Evolutionary conservation across 2,888 invertebrate genomes (phyloP).

Genomic region (Nomada ferruginata): DNA sequence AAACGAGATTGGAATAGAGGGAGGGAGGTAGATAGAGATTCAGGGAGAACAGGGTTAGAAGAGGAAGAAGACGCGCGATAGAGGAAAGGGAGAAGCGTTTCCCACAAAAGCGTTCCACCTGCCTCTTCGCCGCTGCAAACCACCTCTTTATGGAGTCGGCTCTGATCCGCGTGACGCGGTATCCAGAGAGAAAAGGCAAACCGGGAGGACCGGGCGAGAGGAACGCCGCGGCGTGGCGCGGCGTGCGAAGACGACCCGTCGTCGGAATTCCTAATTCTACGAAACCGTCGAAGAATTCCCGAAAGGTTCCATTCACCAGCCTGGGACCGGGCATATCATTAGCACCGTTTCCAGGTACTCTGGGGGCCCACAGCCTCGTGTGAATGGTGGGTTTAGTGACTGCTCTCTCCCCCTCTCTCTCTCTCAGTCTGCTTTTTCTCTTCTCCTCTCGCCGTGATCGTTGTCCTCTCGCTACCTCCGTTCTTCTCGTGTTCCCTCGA

Average conservation of each 20-base stretch:
- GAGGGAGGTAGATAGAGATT: constrained; percentile 10
- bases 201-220: background rate
- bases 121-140: constrained; percentile 65
- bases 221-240: background rate
- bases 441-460: constrained; percentile 17
- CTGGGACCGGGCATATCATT: constrained; percentile 82
- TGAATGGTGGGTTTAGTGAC: constrained; percentile 80
- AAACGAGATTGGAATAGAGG: constrained; percentile 22
- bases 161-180: constrained; percentile 56
- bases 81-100: constrained; percentile 58
- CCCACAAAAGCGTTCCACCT: constrained; percentile 71
- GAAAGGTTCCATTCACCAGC: constrained; percentile 82
- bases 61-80: constrained; percentile 36
- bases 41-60: background rate
- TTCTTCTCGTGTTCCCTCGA: constrained; percentile 4
- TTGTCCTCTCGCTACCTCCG: constrained; percentile 31
- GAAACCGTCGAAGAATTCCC: constrained; percentile 84
- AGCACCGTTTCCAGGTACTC: constrained; percentile 82
- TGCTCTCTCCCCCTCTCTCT: constrained; percentile 36
- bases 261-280: constrained; percentile 84
- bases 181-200: constrained; percentile 46
- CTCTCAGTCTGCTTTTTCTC: background rate
- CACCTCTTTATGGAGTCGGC: constrained; percentile 71
- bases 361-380: constrained; percentile 68
- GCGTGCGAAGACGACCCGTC: constrained; percentile 69